Percentiles rank a stretch among this genome's conserved stretches.
phyloP scores from a whole-genome alignment of 2,888 invertebrate species.

The Pseudococcus longispinus region DNA sequence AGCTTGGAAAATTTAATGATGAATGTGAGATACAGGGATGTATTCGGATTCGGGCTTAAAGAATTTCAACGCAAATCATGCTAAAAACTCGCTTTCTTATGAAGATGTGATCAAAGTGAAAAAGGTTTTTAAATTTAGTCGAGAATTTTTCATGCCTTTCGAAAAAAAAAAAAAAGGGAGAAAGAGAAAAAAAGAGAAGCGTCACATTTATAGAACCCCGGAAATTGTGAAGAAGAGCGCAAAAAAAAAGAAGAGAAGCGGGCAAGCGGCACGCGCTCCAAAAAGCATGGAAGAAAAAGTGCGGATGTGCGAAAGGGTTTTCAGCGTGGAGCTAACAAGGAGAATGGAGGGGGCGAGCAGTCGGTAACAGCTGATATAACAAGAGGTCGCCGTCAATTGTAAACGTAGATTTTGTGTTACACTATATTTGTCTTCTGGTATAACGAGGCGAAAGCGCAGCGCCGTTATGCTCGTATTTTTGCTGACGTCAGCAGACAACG shows the following conservation, averaged over 20 bases:
- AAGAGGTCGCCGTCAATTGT: slow-evolving; percentile 39
- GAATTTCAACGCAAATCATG: slow-evolving; percentile 9
- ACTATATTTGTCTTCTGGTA: not conserved
- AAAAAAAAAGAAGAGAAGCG: not conserved
- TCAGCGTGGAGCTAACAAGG: not conserved
- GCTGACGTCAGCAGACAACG: slow-evolving; percentile 42
- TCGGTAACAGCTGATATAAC: slow-evolving; percentile 41
- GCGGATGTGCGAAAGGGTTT: slow-evolving; percentile 42
- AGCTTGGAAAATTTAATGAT: not conserved
- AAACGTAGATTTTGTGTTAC: slow-evolving; percentile 24
- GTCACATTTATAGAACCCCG: slow-evolving; percentile 14
- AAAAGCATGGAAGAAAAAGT: slow-evolving; percentile 19
- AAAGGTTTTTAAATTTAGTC: slow-evolving; percentile 24
- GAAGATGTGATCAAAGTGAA: slow-evolving; percentile 22
- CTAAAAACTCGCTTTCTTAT: slow-evolving; percentile 8
- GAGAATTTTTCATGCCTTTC: slow-evolving; percentile 28
- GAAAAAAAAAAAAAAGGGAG: not conserved
- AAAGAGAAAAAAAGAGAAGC: not conserved
- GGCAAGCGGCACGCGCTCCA: not conserved
- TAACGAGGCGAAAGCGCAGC: slow-evolving; percentile 14
- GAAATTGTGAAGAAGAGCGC: slow-evolving; percentile 36
- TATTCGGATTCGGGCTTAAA: not conserved
- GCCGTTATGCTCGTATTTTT: slow-evolving; percentile 8
- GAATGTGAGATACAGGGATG: not conserved
- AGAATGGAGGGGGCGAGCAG: not conserved